Evolutionary conservation across 2,113 vertebrate genomes (phyloP).

Genomic region (Callaeas wilsoni): DNA sequence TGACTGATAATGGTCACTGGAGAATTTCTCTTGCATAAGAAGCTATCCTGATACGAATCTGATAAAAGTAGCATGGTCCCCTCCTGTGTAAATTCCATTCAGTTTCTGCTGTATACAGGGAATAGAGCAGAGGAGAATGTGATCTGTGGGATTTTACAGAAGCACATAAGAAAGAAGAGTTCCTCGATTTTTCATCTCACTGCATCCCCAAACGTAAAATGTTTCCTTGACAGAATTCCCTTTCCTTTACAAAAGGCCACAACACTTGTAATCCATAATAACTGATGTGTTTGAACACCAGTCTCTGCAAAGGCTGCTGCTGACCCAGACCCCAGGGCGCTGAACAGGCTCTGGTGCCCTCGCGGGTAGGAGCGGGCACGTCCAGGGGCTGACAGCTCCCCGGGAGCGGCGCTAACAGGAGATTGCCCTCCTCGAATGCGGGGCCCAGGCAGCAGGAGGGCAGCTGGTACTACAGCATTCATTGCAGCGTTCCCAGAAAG

Average conservation of each 20-base stretch:
- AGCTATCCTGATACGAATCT: background rate
- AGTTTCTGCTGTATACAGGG: background rate
- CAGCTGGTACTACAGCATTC: fast-evolving
- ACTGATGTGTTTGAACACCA: background rate
- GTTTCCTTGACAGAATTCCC: background rate
- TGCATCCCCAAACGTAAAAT: background rate
- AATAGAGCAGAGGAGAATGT: background rate
- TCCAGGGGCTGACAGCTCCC: background rate
- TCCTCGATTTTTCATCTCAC: constrained; percentile 10
- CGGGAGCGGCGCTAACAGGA: background rate
- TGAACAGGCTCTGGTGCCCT: background rate
- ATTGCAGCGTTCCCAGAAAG: fast-evolving
- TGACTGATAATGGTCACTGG: background rate
- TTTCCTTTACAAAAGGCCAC: background rate
- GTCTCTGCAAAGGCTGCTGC: background rate
- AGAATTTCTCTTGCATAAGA: background rate
- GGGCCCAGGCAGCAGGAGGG: background rate
- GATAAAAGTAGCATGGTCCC: background rate
- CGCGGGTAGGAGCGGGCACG: fast-evolving
- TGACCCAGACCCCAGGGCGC: background rate
- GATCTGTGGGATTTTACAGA: background rate
- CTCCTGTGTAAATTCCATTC: background rate
- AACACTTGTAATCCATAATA: background rate
- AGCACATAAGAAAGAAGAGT: background rate
- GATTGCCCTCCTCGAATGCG: background rate